Conservation (phyloP, 1,140 invertebrate species). For the Cheumatopsyche charites region DNA sequence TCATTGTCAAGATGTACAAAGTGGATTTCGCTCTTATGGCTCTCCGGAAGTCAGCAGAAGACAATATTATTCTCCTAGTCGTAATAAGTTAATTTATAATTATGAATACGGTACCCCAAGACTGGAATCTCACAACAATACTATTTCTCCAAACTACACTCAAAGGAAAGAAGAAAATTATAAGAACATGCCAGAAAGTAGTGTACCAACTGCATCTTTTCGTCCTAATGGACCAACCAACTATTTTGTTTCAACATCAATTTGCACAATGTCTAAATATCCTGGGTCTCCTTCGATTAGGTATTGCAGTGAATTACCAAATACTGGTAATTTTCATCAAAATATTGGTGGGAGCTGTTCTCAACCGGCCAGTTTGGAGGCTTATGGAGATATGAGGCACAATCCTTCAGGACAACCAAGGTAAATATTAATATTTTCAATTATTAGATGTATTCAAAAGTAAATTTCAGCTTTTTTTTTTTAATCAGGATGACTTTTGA, state of each 20-base stretch:
- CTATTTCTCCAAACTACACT: constrained; percentile 16
- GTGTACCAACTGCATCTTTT: constrained; percentile 38
- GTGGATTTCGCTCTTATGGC: constrained; percentile 21
- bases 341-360: constrained; percentile 54
- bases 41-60: constrained; percentile 44
- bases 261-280: constrained; percentile 45
- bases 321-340: constrained; percentile 51
- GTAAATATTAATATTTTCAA: constrained; percentile 46
- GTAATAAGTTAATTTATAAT: constrained; percentile 24
- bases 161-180: not conserved
- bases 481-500: too few species aligned
- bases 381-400: constrained; percentile 51
- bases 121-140: constrained; percentile 29
- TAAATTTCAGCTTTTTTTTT: too few species aligned
- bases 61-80: constrained; percentile 43
- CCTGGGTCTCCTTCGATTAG: constrained; percentile 36
- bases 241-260: constrained; percentile 45
- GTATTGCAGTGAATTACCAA: constrained; percentile 51
- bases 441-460: too few species aligned
- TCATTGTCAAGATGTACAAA: constrained; percentile 23
- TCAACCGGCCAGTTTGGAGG: constrained; percentile 58
- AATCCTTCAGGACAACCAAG: constrained; percentile 55
- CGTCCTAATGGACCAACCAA: constrained; percentile 43
- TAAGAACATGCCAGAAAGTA: constrained; percentile 34
- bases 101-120: constrained; percentile 34